Conservation (phyloP, 2,888 invertebrate genomes). For the Acronicta psi region DNA sequence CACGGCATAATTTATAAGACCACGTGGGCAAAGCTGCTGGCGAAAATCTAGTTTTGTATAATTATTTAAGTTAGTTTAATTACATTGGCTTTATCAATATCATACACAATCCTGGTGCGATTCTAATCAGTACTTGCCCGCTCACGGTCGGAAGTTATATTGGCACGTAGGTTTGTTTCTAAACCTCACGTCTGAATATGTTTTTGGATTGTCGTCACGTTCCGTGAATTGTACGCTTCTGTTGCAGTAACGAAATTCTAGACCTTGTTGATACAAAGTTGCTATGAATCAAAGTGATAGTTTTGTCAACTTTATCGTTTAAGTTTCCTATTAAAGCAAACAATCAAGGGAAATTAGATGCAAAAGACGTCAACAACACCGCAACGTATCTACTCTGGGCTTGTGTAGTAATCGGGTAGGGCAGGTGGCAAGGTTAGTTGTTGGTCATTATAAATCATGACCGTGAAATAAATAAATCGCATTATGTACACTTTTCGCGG, state of each 20-base stretch:
- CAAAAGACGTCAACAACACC: slow-evolving; percentile 56
- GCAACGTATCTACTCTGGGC: slow-evolving; percentile 22
- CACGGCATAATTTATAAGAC: too few species aligned
- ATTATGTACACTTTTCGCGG: slow-evolving; percentile 25
- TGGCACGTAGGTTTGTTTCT: slow-evolving; percentile 71
- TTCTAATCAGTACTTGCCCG: slow-evolving; percentile 22
- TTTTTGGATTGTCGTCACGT: slow-evolving; percentile 79
- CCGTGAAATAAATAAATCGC: slow-evolving; percentile 54
- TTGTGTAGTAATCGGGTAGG: slow-evolving; percentile 48
- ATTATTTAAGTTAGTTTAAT: neutral
- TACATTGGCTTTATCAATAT: neutral
- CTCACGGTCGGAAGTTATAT: slow-evolving; percentile 40
- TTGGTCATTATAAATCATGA: slow-evolving; percentile 45
- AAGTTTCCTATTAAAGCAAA: slow-evolving; percentile 59
- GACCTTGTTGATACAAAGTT: slow-evolving; percentile 57
- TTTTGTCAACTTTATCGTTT: slow-evolving; percentile 23
- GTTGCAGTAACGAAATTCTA: slow-evolving; percentile 60
- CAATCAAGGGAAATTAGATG: slow-evolving; percentile 63
- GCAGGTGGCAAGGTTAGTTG: slow-evolving; percentile 60
- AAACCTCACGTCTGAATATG: slow-evolving; percentile 69
- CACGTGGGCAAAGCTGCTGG: too few species aligned
- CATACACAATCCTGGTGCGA: slow-evolving; percentile 2
- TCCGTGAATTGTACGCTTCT: slow-evolving; percentile 67
- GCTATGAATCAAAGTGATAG: slow-evolving; percentile 18
- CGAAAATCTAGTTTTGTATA: too few species aligned